phyloP scores from a whole-genome alignment of 2,888 invertebrate genomes.

The Beris morrisii region DNA sequence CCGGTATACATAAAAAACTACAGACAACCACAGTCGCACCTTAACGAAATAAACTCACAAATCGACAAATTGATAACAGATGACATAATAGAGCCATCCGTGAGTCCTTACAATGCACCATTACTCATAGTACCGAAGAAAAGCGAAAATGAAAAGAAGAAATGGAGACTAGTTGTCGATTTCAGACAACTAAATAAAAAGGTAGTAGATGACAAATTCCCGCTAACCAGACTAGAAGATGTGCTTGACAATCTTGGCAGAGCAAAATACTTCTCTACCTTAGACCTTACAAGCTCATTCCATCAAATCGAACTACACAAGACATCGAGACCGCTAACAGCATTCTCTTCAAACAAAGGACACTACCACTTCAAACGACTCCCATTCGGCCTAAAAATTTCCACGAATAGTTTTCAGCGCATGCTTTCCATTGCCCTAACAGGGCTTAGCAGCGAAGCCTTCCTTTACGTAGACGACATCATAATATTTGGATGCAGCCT shows the following conservation, averaged over 20 bases:
- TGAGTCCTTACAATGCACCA: slow-evolving; percentile 38
- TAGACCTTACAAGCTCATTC: slow-evolving; percentile 37
- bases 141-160: slow-evolving; percentile 16
- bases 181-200: slow-evolving; percentile 30
- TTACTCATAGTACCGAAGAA: slow-evolving; percentile 37
- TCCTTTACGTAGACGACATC: slow-evolving; percentile 41
- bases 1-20: slow-evolving; percentile 11
- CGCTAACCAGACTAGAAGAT: slow-evolving; percentile 31
- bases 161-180: slow-evolving; percentile 4
- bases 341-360: slow-evolving; percentile 36
- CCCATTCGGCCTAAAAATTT: too few species aligned
- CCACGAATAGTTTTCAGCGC: slow-evolving; percentile 35
- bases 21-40: slow-evolving; percentile 1
- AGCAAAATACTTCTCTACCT: slow-evolving; percentile 37
- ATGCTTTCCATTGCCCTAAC: slow-evolving; percentile 39
- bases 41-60: slow-evolving; percentile 6
- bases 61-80: slow-evolving; percentile 6
- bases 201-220: slow-evolving; percentile 31
- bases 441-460: slow-evolving; percentile 35
- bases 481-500: slow-evolving; percentile 39
- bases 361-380: slow-evolving; percentile 37
- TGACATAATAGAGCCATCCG: slow-evolving; percentile 36
- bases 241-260: slow-evolving; percentile 34
- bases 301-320: slow-evolving; percentile 33
- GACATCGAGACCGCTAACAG: slow-evolving; percentile 35